Evolutionary conservation across 2,888 invertebrate genomes (phyloP).

Genomic region (Tyria jacobaeae): DNA sequence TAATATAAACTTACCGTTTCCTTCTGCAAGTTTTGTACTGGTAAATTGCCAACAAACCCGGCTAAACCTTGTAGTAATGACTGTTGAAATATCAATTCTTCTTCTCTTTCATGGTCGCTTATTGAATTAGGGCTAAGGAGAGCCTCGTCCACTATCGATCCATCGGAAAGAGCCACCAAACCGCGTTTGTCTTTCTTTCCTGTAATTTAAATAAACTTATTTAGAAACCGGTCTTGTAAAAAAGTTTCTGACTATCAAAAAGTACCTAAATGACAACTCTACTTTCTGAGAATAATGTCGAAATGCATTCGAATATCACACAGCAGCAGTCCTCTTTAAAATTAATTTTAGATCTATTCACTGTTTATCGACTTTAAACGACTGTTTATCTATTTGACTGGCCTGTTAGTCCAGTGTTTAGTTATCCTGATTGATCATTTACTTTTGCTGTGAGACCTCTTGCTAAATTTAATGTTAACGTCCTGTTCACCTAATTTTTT

Average conservation of each 20-base stretch:
- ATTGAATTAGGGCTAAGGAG: constrained; percentile 75
- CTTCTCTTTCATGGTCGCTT: constrained; percentile 63
- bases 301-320: no score
- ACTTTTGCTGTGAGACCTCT: no score
- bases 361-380: no score
- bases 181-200: constrained; percentile 89
- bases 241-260: neutral
- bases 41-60: constrained; percentile 89
- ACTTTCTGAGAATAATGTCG: no score
- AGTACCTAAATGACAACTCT: no score
- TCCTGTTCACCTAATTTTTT: no score
- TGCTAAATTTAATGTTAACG: no score
- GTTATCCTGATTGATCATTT: no score
- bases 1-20: constrained; percentile 77
- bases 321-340: no score
- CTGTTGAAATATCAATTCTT: constrained; percentile 78
- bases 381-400: no score
- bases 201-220: constrained; percentile 35
- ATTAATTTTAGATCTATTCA: no score
- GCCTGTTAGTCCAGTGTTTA: no score
- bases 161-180: constrained; percentile 88
- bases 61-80: constrained; percentile 89
- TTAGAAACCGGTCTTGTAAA: neutral
- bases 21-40: constrained; percentile 88
- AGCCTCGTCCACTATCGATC: constrained; percentile 89